Base-by-base conservation (phyloP, 2,888 invertebrate genomes). In the Lithophane socia region DNA sequence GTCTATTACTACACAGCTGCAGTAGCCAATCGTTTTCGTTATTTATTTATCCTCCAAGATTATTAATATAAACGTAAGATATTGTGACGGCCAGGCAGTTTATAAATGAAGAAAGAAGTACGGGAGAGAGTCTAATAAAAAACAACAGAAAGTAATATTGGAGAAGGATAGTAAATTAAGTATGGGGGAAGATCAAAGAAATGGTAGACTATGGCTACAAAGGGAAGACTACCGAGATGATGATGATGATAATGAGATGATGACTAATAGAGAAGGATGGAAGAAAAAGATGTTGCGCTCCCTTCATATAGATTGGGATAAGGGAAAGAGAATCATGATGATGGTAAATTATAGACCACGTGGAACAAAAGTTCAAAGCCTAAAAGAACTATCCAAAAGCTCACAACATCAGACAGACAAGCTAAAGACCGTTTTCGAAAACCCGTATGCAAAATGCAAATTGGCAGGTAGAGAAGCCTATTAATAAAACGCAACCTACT, bases 401-500 rank as follows among this genome's bases (percentile, higher is more conserved):
- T 8, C 58, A 69, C 49, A 73, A 64, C 29, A 58, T n/a, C 47
- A 75, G 63, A 72, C 68, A 52, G 72, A 72, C 68, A 66, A 73
- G 47, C 56, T 21, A n/a, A 64, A 80, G 60, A 60, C n/a, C 29
- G 42, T 82, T 82, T 68, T 52, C 83, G 66, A 72, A 80, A 81
- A 75, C 84, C 70, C 69, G 77, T 66, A 79, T 72, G 75, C 76
- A 87, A 86, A 87, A 79, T 72, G 75, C 76, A 87, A 86, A 87
- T 82, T 82, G 72, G 69, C 83, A 86, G 86, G 77, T 71, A 77
- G 77, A 69, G 67, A 63, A 70, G 67, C 3, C 82, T 86, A 83
- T 88, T 82, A 85, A 88, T 88, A 88, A 84, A 86, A 84, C 73
- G 78, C 75, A 86, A 87, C 79, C 80, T 79, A 73, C 81, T 69